phyloP scores from a whole-genome alignment of 2,113 vertebrate species.

The Dipodomys merriami region DNA sequence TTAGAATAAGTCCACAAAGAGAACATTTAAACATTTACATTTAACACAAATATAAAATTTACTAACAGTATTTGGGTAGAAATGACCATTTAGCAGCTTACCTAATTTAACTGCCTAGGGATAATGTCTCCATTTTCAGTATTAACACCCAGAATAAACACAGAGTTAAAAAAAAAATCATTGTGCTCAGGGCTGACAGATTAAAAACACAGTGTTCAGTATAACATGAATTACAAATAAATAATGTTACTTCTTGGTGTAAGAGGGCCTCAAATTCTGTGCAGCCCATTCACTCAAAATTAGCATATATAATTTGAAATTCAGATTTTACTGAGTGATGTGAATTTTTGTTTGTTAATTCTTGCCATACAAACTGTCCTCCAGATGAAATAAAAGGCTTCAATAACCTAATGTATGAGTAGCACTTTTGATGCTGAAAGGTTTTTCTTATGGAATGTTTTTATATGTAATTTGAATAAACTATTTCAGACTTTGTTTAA shows the following conservation, averaged over 20 bases:
- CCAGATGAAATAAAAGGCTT: slow-evolving; percentile 19
- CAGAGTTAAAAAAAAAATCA: no score
- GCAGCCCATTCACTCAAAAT: background rate
- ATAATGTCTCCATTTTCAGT: no score
- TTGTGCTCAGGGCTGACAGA: no score
- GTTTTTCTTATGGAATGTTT: background rate
- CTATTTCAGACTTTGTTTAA: background rate
- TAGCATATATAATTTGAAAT: slow-evolving; percentile 1
- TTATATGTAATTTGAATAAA: slow-evolving; percentile 28
- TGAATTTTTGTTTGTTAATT: background rate
- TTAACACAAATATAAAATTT: background rate
- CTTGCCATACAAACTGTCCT: background rate
- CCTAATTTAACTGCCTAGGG: background rate
- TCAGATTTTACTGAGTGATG: background rate
- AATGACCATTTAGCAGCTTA: background rate
- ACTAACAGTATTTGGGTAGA: background rate
- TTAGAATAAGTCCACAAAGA: background rate
- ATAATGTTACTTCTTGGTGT: no score
- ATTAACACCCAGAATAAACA: no score
- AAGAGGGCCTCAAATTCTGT: background rate
- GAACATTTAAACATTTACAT: background rate
- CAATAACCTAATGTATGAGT: slow-evolving; percentile 23
- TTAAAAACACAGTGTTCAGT: no score
- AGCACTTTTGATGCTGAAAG: slow-evolving; percentile 13
- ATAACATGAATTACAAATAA: no score